Conservation (phyloP, 2,888 invertebrate species). For the Eucera pruinosa region DNA sequence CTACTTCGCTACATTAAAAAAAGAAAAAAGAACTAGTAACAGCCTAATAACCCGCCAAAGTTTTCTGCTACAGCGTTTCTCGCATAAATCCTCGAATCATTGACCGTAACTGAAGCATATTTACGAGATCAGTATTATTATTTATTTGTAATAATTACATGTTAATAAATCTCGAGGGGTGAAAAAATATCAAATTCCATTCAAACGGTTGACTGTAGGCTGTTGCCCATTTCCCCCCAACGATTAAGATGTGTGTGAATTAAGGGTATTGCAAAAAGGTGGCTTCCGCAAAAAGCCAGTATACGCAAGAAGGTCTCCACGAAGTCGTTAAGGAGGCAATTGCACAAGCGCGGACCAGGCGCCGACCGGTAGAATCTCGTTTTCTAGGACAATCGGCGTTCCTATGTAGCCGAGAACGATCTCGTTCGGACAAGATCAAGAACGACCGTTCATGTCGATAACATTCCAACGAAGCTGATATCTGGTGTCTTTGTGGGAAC, state of each 20-base stretch:
- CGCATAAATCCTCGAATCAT: conserved; percentile 24
- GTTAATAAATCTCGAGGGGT: not conserved
- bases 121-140: conserved; percentile 21
- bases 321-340: conserved; percentile 54
- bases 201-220: not conserved
- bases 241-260: conserved; percentile 19
- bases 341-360: conserved; percentile 60
- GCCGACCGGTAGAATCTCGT: conserved; percentile 68
- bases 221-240: conserved; percentile 21
- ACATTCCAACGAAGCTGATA: conserved; percentile 64
- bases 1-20: too few species aligned
- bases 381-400: conserved; percentile 70
- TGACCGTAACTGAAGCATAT: conserved; percentile 13
- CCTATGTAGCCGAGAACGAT: conserved; percentile 50
- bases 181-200: not conserved
- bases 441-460: conserved; percentile 64
- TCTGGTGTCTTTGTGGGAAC: conserved; percentile 39
- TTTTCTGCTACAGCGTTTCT: too few species aligned
- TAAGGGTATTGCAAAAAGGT: conserved; percentile 8
- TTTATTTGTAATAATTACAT: conserved; percentile 26
- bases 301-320: conserved; percentile 43
- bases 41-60: not conserved
- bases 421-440: conserved; percentile 70
- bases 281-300: conserved; percentile 46
- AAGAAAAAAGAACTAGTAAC: too few species aligned